These are phyloP conservation scores for Arctopsyche grandis DNA, from an alignment of 1,140 invertebrate genomes.

Conservation along the genomic window DNA sequence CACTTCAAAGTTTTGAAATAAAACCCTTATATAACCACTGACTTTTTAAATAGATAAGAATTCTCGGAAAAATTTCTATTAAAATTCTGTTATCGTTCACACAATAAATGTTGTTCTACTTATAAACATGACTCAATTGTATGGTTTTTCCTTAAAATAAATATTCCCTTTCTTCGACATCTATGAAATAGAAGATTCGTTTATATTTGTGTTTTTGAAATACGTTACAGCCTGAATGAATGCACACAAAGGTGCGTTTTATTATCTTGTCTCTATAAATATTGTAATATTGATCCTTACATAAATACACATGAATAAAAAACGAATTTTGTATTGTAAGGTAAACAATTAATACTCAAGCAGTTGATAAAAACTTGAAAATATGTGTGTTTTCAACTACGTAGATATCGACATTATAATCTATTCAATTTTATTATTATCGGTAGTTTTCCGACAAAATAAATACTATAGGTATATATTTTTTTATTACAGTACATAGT, in stretches of 20 bases:
- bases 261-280: conserved; percentile 24
- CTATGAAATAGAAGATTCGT: too few relatives aligned
- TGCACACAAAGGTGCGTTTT: conserved; percentile 26
- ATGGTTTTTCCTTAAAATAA: too few relatives aligned
- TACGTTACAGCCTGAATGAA: background rate
- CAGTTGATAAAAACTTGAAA: background rate
- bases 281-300: conserved; percentile 37
- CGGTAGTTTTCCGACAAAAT: background rate
- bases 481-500: background rate
- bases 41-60: too few relatives aligned
- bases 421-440: background rate
- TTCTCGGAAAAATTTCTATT: too few relatives aligned
- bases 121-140: too few relatives aligned
- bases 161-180: too few relatives aligned
- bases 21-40: too few relatives aligned
- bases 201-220: background rate
- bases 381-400: background rate
- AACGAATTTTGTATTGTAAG: background rate
- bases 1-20: too few relatives aligned
- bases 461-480: background rate
- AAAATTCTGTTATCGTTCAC: too few relatives aligned
- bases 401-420: background rate
- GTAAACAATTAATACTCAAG: background rate
- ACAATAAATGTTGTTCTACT: background rate
- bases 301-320: background rate